Percentiles rank a stretch among this genome's conserved stretches.
Conservation (phyloP, 2,113 vertebrate species). For the Dicerorhinus sumatrensis region DNA sequence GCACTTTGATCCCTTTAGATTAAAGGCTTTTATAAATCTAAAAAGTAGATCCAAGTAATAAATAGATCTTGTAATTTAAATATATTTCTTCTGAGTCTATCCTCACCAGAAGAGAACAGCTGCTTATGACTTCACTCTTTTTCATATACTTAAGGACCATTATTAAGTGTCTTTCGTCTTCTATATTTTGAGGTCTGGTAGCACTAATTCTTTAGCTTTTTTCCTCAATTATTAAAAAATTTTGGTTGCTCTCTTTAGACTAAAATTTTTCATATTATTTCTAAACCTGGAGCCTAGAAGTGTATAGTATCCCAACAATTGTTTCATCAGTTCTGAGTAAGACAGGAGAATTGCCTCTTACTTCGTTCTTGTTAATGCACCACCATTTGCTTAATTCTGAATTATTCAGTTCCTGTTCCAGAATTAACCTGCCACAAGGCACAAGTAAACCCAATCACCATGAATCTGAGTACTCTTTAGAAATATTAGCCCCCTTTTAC, state of each 20-base stretch:
- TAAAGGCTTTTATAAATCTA: slow-evolving; percentile 56
- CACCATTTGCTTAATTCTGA: neutral
- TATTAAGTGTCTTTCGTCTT: neutral
- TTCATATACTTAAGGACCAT: neutral
- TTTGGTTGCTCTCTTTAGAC: neutral
- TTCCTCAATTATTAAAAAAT: neutral
- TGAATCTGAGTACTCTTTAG: neutral
- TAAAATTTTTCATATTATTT: neutral
- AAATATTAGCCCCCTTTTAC: neutral
- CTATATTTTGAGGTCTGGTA: neutral
- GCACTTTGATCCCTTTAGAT: slow-evolving; percentile 48
- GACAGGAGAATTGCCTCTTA: neutral
- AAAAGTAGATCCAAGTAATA: slow-evolving; percentile 21
- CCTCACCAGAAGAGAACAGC: neutral
- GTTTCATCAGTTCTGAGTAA: neutral
- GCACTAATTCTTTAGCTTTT: neutral
- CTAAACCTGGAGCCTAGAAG: neutral
- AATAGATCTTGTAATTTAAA: slow-evolving; percentile 42
- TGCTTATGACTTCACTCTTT: neutral
- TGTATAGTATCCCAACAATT: neutral
- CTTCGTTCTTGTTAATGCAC: neutral
- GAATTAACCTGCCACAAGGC: neutral
- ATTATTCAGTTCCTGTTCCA: neutral
- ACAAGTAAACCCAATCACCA: neutral
- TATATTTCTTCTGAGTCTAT: neutral